Conservation (phyloP, 2,113 vertebrate genomes). For the Anoplopoma fimbria region DNA sequence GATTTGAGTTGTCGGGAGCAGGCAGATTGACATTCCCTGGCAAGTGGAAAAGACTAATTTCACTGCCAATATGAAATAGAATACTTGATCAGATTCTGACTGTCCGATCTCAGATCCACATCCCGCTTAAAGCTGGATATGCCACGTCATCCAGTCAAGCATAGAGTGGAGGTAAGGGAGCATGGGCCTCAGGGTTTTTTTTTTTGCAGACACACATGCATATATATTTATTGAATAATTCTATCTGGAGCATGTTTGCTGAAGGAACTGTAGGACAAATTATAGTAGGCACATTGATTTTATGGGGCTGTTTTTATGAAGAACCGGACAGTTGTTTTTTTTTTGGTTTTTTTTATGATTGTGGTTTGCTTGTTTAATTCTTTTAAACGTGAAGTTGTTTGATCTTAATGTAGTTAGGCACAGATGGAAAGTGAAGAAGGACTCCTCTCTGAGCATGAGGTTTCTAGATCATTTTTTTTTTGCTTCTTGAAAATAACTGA, state of each 20-base stretch:
- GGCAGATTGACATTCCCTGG: constrained; percentile 65
- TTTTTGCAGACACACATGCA: neutral
- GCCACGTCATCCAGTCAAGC: constrained; percentile 39
- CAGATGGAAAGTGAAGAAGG: neutral
- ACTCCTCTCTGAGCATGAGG: neutral
- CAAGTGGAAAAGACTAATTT: constrained; percentile 41
- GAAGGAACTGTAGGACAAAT: no score
- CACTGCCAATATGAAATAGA: constrained; percentile 47
- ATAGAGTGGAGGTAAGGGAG: constrained; percentile 14
- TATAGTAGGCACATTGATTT: no score
- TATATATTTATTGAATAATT: constrained; percentile 40
- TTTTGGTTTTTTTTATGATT: neutral
- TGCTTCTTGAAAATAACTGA: constrained; percentile 4
- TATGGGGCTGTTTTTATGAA: no score
- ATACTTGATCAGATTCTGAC: constrained; percentile 58
- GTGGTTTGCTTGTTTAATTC: neutral
- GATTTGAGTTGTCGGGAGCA: constrained; percentile 50
- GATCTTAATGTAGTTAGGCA: neutral
- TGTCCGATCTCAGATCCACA: constrained; percentile 26
- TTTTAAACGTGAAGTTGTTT: neutral
- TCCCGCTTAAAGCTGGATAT: constrained; percentile 47
- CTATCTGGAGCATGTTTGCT: constrained; percentile 21
- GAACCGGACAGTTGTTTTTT: neutral
- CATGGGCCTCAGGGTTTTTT: neutral
- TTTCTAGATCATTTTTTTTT: neutral